These are phyloP conservation scores for rat (Rattus norvegicus) DNA, from an alignment of 2,113 vertebrate species.

Conservation along the genomic window DNA sequence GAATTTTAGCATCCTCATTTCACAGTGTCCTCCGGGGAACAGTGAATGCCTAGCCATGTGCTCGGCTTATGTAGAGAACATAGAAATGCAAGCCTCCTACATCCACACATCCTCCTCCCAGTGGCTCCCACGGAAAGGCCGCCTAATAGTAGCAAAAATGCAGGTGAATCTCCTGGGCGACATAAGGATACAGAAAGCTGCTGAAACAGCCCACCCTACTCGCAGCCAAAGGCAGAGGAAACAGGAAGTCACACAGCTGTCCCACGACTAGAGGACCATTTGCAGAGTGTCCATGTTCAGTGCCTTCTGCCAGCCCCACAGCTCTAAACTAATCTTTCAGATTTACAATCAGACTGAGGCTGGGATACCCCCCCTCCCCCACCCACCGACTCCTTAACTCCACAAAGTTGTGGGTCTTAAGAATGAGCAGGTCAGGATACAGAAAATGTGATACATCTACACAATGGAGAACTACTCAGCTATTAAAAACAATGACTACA, in stretches of 20 bases:
- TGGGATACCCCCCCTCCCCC: neutral
- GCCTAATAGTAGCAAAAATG: neutral
- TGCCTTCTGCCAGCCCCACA: neutral
- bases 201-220: neutral
- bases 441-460: too few relatives aligned
- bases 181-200: neutral
- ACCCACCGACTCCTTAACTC: neutral
- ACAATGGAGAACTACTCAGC: too few relatives aligned
- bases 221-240: neutral
- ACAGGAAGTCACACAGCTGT: neutral
- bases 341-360: neutral
- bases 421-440: neutral
- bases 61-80: neutral
- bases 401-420: neutral
- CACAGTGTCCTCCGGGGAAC: neutral
- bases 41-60: neutral
- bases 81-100: neutral
- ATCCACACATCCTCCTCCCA: neutral
- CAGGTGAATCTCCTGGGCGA: neutral
- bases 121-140: neutral
- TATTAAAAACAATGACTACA: too few relatives aligned
- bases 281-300: neutral
- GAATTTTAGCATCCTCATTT: constrained; percentile 22
- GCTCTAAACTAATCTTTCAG: neutral
- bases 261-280: neutral